Percentiles rank a stretch among this genome's conserved stretches.
Evolutionary conservation across 2,797 vertebrate species (phyloP).

Genomic region (Alca torda): DNA sequence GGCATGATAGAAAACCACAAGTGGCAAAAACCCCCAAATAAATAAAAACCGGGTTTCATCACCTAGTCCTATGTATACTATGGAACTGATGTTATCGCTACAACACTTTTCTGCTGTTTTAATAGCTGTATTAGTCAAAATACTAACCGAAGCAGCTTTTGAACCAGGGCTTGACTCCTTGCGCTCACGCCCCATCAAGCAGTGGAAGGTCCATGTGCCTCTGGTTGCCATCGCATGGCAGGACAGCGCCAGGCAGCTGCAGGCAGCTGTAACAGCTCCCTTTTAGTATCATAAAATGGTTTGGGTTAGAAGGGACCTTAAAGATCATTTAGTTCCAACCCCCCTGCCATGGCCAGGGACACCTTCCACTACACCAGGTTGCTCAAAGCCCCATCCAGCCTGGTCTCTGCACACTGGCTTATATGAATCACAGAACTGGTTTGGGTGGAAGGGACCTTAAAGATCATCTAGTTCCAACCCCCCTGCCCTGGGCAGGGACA

Average conservation of each 20-base stretch:
- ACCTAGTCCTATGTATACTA: neutral
- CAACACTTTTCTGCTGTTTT: neutral
- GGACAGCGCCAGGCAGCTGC: neutral
- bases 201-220: fast-evolving
- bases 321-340: too few relatives aligned
- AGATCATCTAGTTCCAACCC: too few relatives aligned
- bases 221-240: fast-evolving
- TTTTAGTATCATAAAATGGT: neutral
- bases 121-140: neutral
- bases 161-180: neutral
- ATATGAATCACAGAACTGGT: too few relatives aligned
- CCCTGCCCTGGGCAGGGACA: too few relatives aligned
- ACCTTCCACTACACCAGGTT: too few relatives aligned
- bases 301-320: too few relatives aligned
- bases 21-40: neutral
- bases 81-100: neutral
- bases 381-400: too few relatives aligned
- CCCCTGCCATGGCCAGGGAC: too few relatives aligned
- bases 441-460: too few relatives aligned
- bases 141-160: neutral
- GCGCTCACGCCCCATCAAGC: neutral
- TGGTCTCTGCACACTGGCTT: fast-evolving
- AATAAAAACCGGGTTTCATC: neutral
- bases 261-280: neutral
- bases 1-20: neutral